phyloP scores from a whole-genome alignment of 2,797 vertebrate species.

The Hydrophis major region DNA sequence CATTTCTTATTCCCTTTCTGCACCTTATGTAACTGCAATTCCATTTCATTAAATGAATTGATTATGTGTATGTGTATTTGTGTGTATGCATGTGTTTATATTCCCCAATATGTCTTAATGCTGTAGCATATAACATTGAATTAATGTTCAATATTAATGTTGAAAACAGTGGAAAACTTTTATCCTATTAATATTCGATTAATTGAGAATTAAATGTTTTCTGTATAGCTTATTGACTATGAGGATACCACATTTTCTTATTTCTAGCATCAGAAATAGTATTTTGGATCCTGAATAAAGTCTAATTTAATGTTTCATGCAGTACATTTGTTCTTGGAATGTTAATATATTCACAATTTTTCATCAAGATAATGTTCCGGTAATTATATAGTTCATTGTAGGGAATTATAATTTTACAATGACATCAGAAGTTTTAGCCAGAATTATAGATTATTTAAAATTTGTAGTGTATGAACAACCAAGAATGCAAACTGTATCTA shows the following conservation, averaged over 20 bases:
- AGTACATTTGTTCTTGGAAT: neutral
- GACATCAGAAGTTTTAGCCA: neutral
- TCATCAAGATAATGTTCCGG: neutral
- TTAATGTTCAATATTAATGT: neutral
- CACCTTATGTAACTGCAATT: neutral
- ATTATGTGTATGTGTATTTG: too few species aligned
- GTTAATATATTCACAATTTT: neutral
- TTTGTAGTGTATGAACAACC: neutral
- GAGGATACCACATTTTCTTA: neutral
- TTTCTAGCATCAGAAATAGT: neutral
- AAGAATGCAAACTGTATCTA: neutral
- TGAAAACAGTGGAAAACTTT: neutral
- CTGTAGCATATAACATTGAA: neutral
- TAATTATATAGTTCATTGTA: neutral
- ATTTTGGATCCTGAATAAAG: neutral
- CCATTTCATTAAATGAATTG: neutral
- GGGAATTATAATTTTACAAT: neutral
- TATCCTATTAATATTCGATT: neutral
- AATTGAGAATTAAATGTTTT: neutral
- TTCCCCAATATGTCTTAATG: conserved; percentile 23
- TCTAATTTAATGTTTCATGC: neutral
- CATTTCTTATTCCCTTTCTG: neutral
- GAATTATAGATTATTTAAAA: neutral
- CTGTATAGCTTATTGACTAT: neutral
- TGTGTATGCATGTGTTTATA: neutral